These are phyloP conservation scores for Pseudolaguvia tuberculata DNA, from an alignment of 2,113 vertebrate genomes.

Conservation along the genomic window DNA sequence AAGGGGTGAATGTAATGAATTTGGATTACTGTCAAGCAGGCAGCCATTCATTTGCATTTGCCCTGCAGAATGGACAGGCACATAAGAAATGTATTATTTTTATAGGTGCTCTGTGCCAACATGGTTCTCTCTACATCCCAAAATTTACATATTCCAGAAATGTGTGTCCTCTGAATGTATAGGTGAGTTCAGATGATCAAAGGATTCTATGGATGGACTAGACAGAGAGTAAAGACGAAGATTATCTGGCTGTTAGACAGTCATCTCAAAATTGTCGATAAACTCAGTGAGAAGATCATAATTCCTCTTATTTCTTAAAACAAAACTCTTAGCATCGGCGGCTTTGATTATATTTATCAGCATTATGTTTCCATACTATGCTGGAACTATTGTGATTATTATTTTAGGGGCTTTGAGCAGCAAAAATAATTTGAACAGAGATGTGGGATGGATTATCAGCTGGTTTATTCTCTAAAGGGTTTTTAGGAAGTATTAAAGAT, in stretches of 20 bases:
- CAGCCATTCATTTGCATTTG: constrained; percentile 71
- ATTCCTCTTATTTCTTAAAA: constrained; percentile 62
- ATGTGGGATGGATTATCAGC: constrained; percentile 65
- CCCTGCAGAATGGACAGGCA: constrained; percentile 65
- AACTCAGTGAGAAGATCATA: constrained; percentile 73
- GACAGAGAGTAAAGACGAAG: constrained; percentile 74
- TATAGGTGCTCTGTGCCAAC: constrained; percentile 62
- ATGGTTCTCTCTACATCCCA: constrained; percentile 67
- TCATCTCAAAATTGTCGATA: constrained; percentile 75
- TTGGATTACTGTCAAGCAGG: constrained; percentile 62
- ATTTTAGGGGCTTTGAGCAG: constrained; percentile 83
- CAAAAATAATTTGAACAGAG: constrained; percentile 63
- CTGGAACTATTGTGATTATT: constrained; percentile 70
- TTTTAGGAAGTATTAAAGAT: constrained; percentile 78
- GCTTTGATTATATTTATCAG: constrained; percentile 72
- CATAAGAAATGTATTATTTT: constrained; percentile 68
- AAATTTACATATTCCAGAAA: constrained; percentile 68
- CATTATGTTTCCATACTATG: too few relatives aligned
- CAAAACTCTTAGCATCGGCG: constrained; percentile 60
- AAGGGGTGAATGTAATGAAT: constrained; percentile 70
- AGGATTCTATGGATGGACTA: constrained; percentile 79
- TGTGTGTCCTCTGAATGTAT: constrained; percentile 72
- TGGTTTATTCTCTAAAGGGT: constrained; percentile 72
- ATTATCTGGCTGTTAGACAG: constrained; percentile 78
- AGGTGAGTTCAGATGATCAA: constrained; percentile 59